phyloP scores from a whole-genome alignment of 2,888 invertebrate species.

The Digitonthophagus gazella region DNA sequence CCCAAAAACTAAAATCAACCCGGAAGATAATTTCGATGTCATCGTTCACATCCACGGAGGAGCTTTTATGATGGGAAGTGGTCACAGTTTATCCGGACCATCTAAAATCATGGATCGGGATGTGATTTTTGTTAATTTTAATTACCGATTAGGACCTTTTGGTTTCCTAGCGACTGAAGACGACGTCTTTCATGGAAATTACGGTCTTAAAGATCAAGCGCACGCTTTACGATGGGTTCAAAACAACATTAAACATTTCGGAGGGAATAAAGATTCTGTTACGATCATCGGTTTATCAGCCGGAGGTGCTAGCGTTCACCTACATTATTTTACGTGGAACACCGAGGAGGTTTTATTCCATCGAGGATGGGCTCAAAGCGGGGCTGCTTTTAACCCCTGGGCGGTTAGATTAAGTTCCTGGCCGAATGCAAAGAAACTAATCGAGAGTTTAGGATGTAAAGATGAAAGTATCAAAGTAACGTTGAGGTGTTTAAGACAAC shows the following conservation, averaged over 20 bases:
- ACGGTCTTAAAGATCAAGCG: slow-evolving; percentile 68
- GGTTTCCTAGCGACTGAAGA: slow-evolving; percentile 69
- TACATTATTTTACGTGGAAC: slow-evolving; percentile 60
- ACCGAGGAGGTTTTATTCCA: slow-evolving; percentile 47
- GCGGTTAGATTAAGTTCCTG: slow-evolving; percentile 54
- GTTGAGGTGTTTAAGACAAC: slow-evolving; percentile 59
- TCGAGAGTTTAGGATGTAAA: slow-evolving; percentile 61
- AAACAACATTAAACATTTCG: slow-evolving; percentile 63
- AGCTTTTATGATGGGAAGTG: slow-evolving; percentile 50
- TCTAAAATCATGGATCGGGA: slow-evolving; percentile 49
- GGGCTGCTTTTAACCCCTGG: slow-evolving; percentile 59
- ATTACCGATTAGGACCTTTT: slow-evolving; percentile 43
- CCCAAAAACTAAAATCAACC: slow-evolving; percentile 52
- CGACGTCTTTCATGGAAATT: slow-evolving; percentile 62
- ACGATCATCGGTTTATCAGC: slow-evolving; percentile 66
- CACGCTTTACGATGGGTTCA: slow-evolving; percentile 66
- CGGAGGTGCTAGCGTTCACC: slow-evolving; percentile 69
- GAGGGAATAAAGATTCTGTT: slow-evolving; percentile 64
- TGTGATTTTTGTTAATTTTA: slow-evolving; percentile 44
- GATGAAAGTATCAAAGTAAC: slow-evolving; percentile 50
- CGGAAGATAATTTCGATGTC: slow-evolving; percentile 48
- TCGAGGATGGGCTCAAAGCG: slow-evolving; percentile 65
- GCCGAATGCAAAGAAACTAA: slow-evolving; percentile 59
- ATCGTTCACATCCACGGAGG: slow-evolving; percentile 54
- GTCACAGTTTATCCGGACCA: slow-evolving; percentile 50